phyloP scores from a whole-genome alignment of 2,888 invertebrate genomes.

The Invenusta paracnida region DNA sequence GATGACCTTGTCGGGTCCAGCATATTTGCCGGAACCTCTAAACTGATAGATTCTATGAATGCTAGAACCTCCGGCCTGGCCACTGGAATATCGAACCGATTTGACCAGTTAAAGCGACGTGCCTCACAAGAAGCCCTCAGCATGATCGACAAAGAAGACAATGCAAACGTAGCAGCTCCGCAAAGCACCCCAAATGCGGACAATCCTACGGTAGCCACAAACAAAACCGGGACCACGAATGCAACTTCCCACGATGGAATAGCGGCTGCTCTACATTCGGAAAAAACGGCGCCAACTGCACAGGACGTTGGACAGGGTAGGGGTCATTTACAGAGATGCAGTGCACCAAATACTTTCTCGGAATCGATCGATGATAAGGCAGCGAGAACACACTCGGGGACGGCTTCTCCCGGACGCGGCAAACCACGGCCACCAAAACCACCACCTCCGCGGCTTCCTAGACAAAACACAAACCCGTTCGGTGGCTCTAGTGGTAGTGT shows the following conservation, averaged over 20 bases:
- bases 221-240: too few relatives aligned
- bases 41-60: constrained; percentile 55
- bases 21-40: constrained; percentile 52
- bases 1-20: constrained; percentile 44
- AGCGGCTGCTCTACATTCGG: neutral
- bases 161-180: too few relatives aligned
- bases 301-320: neutral
- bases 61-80: constrained; percentile 56
- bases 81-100: constrained; percentile 54
- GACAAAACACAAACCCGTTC: neutral
- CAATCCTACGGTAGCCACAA: neutral
- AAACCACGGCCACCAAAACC: neutral
- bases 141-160: neutral
- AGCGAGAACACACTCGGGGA: too few relatives aligned
- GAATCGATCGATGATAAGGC: neutral
- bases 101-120: constrained; percentile 48
- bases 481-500: neutral
- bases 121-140: neutral
- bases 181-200: neutral
- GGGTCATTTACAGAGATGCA: neutral
- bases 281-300: too few relatives aligned
- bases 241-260: too few relatives aligned
- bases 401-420: neutral
- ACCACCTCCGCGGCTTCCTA: neutral
- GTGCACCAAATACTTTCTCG: neutral